Percentiles rank a stretch among this genome's conserved stretches.
These are phyloP conservation scores for Chironomus tentans DNA, from an alignment of 2,888 invertebrate genomes.

Conservation along the genomic window DNA sequence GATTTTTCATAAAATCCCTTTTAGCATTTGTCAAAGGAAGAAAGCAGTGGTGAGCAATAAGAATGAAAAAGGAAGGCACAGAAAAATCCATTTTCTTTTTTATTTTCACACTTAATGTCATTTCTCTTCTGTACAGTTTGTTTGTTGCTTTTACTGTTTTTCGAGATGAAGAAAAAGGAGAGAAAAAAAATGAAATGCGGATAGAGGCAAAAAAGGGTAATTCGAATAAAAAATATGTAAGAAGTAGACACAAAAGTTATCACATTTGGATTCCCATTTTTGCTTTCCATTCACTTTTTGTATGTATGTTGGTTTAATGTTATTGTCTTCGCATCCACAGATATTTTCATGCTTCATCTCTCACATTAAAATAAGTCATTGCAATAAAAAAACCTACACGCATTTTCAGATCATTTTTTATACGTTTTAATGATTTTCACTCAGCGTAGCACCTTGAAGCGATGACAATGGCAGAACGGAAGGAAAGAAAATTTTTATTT, in stretches of 20 bases:
- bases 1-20: not conserved
- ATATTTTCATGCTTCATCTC: no score
- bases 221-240: not conserved
- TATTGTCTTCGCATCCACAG: no score
- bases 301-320: no score
- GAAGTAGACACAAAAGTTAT: not conserved
- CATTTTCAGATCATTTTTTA: conserved; percentile 19
- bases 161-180: not conserved
- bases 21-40: not conserved
- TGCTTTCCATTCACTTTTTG: no score
- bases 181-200: not conserved
- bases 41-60: not conserved
- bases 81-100: not conserved
- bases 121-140: not conserved
- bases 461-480: no score
- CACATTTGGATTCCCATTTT: no score
- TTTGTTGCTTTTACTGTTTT: not conserved
- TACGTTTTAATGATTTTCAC: conserved; percentile 11
- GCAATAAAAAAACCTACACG: not conserved
- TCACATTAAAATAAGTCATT: no score
- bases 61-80: not conserved
- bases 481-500: no score
- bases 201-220: not conserved
- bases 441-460: no score
- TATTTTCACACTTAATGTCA: not conserved